Conservation (phyloP, 2,888 invertebrate species). For the Punctoribates punctum region DNA sequence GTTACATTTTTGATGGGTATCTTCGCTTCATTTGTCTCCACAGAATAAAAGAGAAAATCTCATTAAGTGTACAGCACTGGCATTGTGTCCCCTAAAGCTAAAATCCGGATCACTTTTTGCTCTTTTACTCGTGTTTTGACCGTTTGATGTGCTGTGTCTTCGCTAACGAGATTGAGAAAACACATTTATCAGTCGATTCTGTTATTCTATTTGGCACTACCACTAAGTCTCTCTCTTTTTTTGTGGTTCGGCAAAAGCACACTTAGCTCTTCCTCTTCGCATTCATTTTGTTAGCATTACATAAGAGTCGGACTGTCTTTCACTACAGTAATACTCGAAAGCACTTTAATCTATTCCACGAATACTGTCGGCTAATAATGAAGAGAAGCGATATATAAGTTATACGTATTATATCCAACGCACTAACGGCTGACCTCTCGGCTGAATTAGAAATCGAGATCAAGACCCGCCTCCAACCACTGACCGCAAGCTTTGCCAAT, state of each 20-base stretch:
- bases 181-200: conserved; percentile 34
- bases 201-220: neutral
- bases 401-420: conserved; percentile 20
- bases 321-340: conserved; percentile 28
- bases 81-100: conserved; percentile 35
- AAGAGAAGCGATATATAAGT: conserved; percentile 20
- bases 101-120: neutral
- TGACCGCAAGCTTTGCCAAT: conserved; percentile 17
- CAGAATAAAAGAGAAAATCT: conserved; percentile 37
- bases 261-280: conserved; percentile 26
- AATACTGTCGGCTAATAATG: conserved; percentile 31
- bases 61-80: conserved; percentile 17
- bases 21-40: conserved; percentile 36
- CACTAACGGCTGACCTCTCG: conserved; percentile 9
- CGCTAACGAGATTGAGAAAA: conserved; percentile 33
- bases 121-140: conserved; percentile 35
- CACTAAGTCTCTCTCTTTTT: conserved; percentile 22
- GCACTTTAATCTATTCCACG: conserved; percentile 30
- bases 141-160: conserved; percentile 15
- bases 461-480: conserved; percentile 32
- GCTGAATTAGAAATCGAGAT: conserved; percentile 32
- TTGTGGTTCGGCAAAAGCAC: conserved; percentile 19
- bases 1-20: conserved; percentile 36
- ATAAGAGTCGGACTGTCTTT: neutral
- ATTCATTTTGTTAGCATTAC: conserved; percentile 33